These are phyloP conservation scores for Tadarida brasiliensis DNA, from an alignment of 2,797 vertebrate genomes.

Conservation along the genomic window DNA sequence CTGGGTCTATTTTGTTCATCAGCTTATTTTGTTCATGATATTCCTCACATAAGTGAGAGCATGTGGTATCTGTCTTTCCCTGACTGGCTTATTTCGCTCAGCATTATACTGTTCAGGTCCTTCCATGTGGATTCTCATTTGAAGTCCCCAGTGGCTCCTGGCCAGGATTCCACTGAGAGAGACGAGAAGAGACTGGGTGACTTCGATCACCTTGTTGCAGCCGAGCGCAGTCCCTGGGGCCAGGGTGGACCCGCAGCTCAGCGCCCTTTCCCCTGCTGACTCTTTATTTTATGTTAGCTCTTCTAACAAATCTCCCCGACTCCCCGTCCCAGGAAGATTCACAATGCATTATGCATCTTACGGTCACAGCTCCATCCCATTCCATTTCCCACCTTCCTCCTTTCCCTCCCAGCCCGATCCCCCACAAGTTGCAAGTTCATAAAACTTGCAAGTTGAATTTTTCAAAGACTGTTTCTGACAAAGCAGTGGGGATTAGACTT, in stretches of 20 bases:
- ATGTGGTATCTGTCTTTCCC: no score
- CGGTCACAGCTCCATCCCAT: not conserved
- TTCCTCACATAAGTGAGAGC: no score
- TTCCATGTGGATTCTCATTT: no score
- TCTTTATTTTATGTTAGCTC: slow-evolving; percentile 32
- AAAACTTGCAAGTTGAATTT: slow-evolving; percentile 81
- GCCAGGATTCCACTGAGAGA: not conserved
- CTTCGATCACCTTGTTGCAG: not conserved
- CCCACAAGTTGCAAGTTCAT: slow-evolving; percentile 53
- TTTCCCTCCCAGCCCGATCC: slow-evolving; percentile 65
- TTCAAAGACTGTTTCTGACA: slow-evolving; percentile 86
- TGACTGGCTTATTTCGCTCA: no score
- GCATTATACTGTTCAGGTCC: no score
- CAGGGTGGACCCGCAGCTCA: not conserved
- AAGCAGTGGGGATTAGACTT: slow-evolving; percentile 87
- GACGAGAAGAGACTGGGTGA: not conserved
- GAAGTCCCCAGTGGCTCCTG: not conserved
- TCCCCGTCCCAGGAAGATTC: not conserved
- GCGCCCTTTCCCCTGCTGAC: not conserved
- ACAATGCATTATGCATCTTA: not conserved
- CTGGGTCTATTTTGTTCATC: no score
- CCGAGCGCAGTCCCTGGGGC: not conserved
- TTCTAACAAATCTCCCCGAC: slow-evolving; percentile 13
- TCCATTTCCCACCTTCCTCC: slow-evolving; percentile 49
- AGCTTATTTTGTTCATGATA: no score